A percentile compares a stretch with the other conserved stretches of the same genome.
phyloP scores from a whole-genome alignment of 2,888 invertebrate species.

The Leptinotarsa haldemani region DNA sequence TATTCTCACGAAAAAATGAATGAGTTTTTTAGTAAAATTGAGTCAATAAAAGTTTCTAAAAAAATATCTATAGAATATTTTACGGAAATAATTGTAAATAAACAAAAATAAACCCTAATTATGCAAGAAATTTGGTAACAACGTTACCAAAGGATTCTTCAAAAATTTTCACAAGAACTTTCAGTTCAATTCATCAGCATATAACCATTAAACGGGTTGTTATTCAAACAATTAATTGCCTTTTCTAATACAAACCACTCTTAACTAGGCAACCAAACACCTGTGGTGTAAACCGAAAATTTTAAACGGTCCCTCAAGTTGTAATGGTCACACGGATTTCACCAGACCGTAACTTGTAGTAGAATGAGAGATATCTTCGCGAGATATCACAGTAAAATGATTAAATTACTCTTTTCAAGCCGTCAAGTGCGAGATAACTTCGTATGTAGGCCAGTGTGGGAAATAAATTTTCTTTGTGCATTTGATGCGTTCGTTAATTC shows the following conservation, averaged over 20 bases:
- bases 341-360: slow-evolving; percentile 49
- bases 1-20: too few species aligned
- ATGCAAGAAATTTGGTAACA: too few species aligned
- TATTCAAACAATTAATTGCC: background rate
- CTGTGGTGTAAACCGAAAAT: slow-evolving; percentile 5
- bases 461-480: slow-evolving; percentile 41
- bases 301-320: slow-evolving; percentile 3
- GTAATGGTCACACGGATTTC: slow-evolving; percentile 45
- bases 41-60: too few species aligned
- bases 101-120: too few species aligned
- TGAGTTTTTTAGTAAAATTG: too few species aligned
- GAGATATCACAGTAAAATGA: slow-evolving; percentile 41
- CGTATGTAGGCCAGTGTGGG: slow-evolving; percentile 37
- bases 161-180: too few species aligned
- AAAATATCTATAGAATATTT: too few species aligned
- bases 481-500: slow-evolving; percentile 36
- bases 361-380: slow-evolving; percentile 41
- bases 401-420: slow-evolving; percentile 42
- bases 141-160: too few species aligned
- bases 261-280: background rate
- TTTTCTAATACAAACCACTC: background rate
- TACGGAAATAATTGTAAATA: too few species aligned
- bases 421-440: slow-evolving; percentile 29
- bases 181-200: too few species aligned
- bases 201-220: background rate